Evolutionary conservation across 2,797 vertebrate species (phyloP).

Genomic region (Poliocrania exsul): DNA sequence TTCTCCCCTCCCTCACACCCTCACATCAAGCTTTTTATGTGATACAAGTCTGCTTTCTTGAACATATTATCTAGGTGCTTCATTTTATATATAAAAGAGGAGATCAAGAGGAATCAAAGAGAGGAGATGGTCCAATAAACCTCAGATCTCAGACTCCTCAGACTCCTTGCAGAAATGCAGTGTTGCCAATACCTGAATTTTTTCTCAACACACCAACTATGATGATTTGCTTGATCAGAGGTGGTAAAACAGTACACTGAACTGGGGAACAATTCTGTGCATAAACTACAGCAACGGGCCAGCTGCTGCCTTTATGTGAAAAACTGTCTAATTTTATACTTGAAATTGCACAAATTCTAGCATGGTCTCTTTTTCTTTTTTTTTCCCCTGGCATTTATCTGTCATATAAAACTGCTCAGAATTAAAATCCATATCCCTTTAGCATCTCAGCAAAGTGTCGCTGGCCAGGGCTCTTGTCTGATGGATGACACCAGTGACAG

Average conservation of each 20-base stretch:
- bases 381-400: slow-evolving; percentile 31
- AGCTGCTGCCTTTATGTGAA: slow-evolving; percentile 17
- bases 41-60: neutral
- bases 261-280: neutral
- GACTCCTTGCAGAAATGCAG: neutral
- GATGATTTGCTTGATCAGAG: neutral
- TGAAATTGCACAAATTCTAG: slow-evolving; percentile 25
- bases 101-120: neutral
- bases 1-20: neutral
- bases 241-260: neutral
- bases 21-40: neutral
- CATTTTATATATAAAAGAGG: neutral
- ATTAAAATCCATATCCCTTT: slow-evolving; percentile 65
- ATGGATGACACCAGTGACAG: slow-evolving; percentile 69
- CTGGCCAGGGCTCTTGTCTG: slow-evolving; percentile 19
- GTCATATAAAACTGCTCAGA: slow-evolving; percentile 49
- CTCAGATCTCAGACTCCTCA: neutral
- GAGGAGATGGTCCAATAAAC: neutral
- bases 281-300: neutral
- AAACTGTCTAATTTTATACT: slow-evolving; percentile 16
- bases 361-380: neutral
- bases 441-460: slow-evolving; percentile 59
- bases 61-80: neutral
- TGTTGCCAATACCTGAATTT: neutral
- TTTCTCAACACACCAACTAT: neutral